Conservation (phyloP, 2,797 vertebrate species). For the Scarus forsteni region DNA sequence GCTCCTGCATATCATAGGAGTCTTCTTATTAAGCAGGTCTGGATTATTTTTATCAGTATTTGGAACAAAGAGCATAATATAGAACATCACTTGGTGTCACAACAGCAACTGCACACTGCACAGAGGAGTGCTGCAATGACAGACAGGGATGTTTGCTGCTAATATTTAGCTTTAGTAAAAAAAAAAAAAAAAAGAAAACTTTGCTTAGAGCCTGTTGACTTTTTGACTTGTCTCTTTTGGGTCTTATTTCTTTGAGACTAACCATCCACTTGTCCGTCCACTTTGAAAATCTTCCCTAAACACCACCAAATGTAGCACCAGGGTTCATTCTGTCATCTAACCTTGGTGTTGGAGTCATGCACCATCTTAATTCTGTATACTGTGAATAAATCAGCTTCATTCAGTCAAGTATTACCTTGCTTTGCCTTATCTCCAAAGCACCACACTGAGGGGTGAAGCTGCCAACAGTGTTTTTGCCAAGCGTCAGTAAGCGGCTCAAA, state of each 20-base stretch:
- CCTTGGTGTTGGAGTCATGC: conserved; percentile 5
- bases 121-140: conserved; percentile 1
- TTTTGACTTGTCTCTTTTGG: conserved; percentile 27
- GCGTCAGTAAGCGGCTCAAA: conserved; percentile 21
- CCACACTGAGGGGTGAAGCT: conserved; percentile 9
- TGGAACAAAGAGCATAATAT: conserved; percentile 28
- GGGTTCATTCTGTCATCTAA: conserved; percentile 2
- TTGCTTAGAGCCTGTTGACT: conserved; percentile 35
- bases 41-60: conserved; percentile 7
- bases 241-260: conserved; percentile 32
- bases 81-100: conserved; percentile 15
- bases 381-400: conserved; percentile 7
- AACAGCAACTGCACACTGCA: conserved; percentile 13
- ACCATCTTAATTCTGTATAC: conserved; percentile 12
- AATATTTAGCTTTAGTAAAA: conserved; percentile 34
- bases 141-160: conserved; percentile 9
- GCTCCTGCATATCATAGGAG: conserved; percentile 18
- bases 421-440: conserved; percentile 17
- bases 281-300: conserved; percentile 31
- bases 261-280: conserved; percentile 26
- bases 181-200: conserved; percentile 30
- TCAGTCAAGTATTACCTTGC: conserved; percentile 10
- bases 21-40: conserved; percentile 22
- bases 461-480: conserved; percentile 16
- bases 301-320: not conserved